These are phyloP conservation scores for Metalampra italica DNA, from an alignment of 2,888 invertebrate genomes.

Conservation along the genomic window DNA sequence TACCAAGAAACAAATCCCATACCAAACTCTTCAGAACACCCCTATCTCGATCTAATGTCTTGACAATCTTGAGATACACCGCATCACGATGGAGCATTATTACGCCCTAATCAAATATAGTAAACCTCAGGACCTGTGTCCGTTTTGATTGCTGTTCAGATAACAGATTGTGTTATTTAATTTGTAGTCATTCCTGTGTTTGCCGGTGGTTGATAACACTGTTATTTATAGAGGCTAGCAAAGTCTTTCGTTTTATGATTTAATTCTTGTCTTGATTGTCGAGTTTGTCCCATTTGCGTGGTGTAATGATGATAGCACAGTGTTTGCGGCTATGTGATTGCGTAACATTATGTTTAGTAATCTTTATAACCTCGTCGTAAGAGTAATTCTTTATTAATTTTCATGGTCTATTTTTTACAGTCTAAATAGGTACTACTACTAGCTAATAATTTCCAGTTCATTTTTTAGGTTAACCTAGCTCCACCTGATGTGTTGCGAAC, in stretches of 20 bases:
- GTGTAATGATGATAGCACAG: slow-evolving; percentile 30
- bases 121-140: slow-evolving; percentile 51
- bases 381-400: neutral
- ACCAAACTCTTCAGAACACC: neutral
- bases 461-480: too few species aligned
- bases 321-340: slow-evolving; percentile 52
- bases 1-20: too few species aligned
- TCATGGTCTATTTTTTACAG: neutral
- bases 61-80: neutral
- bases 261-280: slow-evolving; percentile 62
- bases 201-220: slow-evolving; percentile 50
- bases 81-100: slow-evolving; percentile 2
- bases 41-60: neutral
- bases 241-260: slow-evolving; percentile 63
- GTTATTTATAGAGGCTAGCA: slow-evolving; percentile 69
- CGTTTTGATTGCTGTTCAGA: slow-evolving; percentile 61
- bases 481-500: too few species aligned
- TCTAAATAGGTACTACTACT: too few species aligned
- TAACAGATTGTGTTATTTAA: slow-evolving; percentile 65
- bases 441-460: too few species aligned
- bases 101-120: slow-evolving; percentile 24
- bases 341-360: slow-evolving; percentile 34
- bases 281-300: slow-evolving; percentile 51
- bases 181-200: slow-evolving; percentile 55
- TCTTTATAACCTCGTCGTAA: slow-evolving; percentile 10